phyloP scores from a whole-genome alignment of 2,888 invertebrate genomes.

The Sisyra terminalis region DNA sequence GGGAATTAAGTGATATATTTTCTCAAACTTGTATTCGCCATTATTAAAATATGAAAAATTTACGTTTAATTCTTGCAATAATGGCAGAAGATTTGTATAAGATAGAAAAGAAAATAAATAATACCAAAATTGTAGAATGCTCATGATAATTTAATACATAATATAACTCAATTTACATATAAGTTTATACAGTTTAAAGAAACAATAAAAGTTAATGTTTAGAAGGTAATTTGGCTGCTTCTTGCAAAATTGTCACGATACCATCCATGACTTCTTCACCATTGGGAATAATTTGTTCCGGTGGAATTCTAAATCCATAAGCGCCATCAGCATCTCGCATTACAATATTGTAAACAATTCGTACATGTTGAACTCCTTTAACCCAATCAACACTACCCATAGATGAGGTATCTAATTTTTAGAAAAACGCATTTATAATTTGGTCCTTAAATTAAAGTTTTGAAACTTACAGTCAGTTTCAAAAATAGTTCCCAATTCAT shows the following conservation, averaged over 20 bases:
- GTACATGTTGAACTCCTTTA: constrained; percentile 40
- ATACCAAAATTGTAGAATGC: too few species aligned
- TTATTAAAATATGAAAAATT: too few species aligned
- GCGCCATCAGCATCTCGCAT: constrained; percentile 38
- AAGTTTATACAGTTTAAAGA: too few species aligned
- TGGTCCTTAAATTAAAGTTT: not conserved
- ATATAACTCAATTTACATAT: too few species aligned
- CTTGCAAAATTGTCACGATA: constrained; percentile 29
- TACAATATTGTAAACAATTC: constrained; percentile 45
- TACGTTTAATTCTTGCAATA: too few species aligned
- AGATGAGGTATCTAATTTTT: constrained; percentile 37
- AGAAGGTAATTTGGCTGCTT: too few species aligned
- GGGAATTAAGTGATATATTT: too few species aligned
- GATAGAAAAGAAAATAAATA: too few species aligned
- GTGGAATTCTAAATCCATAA: constrained; percentile 51
- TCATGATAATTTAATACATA: too few species aligned
- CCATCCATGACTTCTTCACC: constrained; percentile 46
- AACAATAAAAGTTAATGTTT: too few species aligned
- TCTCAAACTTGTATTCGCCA: too few species aligned
- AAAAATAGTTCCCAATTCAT: constrained; percentile 22
- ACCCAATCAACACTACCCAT: constrained; percentile 58
- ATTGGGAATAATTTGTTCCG: constrained; percentile 43
- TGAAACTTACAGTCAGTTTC: constrained; percentile 31
- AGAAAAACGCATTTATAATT: not conserved
- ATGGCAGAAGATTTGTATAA: too few species aligned